Base-by-base conservation (phyloP, 2,113 vertebrate species). In the Sphaerodactylus townsendi region DNA sequence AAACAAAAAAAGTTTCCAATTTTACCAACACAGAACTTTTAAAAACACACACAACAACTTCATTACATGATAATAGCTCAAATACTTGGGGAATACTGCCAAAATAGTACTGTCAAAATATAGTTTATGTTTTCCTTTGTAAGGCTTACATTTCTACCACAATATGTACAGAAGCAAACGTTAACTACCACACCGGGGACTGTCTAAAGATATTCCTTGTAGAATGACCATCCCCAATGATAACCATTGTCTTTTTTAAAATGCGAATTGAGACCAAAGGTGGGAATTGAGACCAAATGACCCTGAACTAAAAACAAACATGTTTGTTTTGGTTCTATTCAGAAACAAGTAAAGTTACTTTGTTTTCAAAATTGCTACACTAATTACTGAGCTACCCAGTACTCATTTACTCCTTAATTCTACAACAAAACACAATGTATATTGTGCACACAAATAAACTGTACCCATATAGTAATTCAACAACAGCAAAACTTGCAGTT, bases 181-280 rank as follows among this genome's bases (percentile, higher is more conserved):
- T 76, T 93, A 94, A 89, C 91, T 91, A 91, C 75, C 59, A 89
- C 91, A 75, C 88, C 21, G 30, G 85, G 90, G 93, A 90, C 39
- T 89, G 93, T 77, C 62, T 92, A 50, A 33, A 93, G 64, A n/a
- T 91, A 91, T 90, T 94, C 88, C 89, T 92, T 93, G 83, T 86
- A 95, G 93, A 95, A 93, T 96, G 93, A 92, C 91, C 92, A 91
- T 88, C 81, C 88, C 88, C 69, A 90, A 94, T 95, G 91, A 91
- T 50, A 93, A 86, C 15, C 90, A 91, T 93, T 83, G 89, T 71
- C 90, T 68, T 92, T 87, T 69, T 89, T 85, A 92, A 94, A 92
- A 44, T 92, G 90, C 89, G 88, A 93, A 35, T 85, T 82, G 87
- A 86, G 88, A 94, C 75, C 93, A 92, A 82, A 64, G 44, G 44